Evolutionary conservation across 2,888 invertebrate genomes (phyloP), one percentile per base, ranked within the genome.

Genomic region (Clivina fossor): DNA sequence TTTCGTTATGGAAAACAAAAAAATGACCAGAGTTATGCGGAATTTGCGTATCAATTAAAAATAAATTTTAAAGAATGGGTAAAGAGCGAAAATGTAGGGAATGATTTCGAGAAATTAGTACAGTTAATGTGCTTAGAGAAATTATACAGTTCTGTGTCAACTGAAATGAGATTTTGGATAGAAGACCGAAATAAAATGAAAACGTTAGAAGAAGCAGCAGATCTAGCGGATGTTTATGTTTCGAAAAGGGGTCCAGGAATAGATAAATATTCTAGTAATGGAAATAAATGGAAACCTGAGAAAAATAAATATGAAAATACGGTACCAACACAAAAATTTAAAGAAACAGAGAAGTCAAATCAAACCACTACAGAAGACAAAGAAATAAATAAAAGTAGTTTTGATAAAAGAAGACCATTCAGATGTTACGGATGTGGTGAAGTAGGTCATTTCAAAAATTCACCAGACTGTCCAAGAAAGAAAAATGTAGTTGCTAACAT

Each of bases 21-120:
- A 38, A 7, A 3, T 3, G 38, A 38, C 15, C 38, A 38, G 16
- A 38, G 38, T 38, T 38, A 38, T 15, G 38, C 38, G 16, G 38
- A 38, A 38, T 38, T 38, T 38, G 38, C 38, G 5, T 38, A 38
- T 38, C 38, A 38, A 4, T 15, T 38, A n/a, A 38, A 38, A 18
- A n/a, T 15, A 4, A 38, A 38, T 18, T 38, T 38, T 16, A 38
- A 38, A 9, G 38, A 38, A 38, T 38, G 38, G 38, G 4, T 38
- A 5, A 15, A 38, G 16, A 13, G 38, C 16, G 38, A 38, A 38
- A 18, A 38, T 15, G 16, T 38, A 15, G 38, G 38, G 16, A n/a
- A 7, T 16, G 16, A 38, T 15, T 38, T 13, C 16, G 38, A 4
- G 5, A 38, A 38, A 18, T 5, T 38, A 18, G 16, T 38, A 3